Evolutionary conservation across 2,797 vertebrate species (phyloP).

Genomic region (Melopsittacus undulatus): DNA sequence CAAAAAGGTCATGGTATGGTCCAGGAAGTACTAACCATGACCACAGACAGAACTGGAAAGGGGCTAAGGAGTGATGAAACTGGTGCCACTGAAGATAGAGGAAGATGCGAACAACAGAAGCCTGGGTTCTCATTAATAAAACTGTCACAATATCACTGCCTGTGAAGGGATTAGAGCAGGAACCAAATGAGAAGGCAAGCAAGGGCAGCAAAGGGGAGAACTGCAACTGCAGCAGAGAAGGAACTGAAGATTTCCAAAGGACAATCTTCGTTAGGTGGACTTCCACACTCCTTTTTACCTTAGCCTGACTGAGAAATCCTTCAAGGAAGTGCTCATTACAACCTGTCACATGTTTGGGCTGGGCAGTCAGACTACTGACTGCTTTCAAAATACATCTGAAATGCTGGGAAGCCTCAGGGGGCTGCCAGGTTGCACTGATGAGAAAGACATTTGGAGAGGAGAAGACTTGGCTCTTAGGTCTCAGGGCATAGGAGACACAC

Average conservation of each 20-base stretch:
- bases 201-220: neutral
- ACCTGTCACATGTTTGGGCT: neutral
- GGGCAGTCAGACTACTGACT: neutral
- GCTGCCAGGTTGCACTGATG: fast-evolving
- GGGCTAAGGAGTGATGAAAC: neutral
- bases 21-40: neutral
- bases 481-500: neutral
- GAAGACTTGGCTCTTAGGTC: neutral
- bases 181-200: neutral
- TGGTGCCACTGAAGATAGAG: neutral
- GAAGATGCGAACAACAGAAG: neutral
- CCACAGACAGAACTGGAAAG: neutral
- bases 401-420: neutral
- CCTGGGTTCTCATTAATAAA: neutral
- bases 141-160: neutral
- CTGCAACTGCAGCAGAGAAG: neutral
- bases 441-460: neutral
- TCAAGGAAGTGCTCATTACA: neutral
- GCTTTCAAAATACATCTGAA: neutral
- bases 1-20: neutral
- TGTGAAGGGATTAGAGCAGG: neutral
- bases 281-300: neutral
- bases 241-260: neutral
- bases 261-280: neutral
- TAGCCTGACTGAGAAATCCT: neutral